Evolutionary conservation across 2,888 invertebrate genomes (phyloP).

Genomic region (Eupithecia insigniata): DNA sequence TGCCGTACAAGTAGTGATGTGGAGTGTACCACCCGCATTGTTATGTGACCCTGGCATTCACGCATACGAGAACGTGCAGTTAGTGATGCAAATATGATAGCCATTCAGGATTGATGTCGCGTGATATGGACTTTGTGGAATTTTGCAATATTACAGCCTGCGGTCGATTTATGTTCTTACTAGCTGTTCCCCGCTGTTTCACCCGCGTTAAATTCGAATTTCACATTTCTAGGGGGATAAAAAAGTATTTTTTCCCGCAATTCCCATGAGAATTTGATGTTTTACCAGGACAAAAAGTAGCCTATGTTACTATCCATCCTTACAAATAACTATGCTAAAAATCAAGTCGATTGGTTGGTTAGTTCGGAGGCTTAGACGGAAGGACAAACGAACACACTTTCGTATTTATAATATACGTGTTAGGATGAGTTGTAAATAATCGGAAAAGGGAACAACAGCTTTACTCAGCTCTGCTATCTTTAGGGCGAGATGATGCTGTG

Average conservation of each 20-base stretch:
- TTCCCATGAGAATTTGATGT: too few relatives aligned
- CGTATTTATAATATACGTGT: too few relatives aligned
- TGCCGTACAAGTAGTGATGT: background rate
- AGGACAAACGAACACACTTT: too few relatives aligned
- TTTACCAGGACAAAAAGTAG: too few relatives aligned
- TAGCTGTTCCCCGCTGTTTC: too few relatives aligned
- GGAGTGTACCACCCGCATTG: constrained; percentile 31
- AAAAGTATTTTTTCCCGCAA: too few relatives aligned
- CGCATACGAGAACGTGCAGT: constrained; percentile 38
- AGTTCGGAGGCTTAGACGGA: too few relatives aligned
- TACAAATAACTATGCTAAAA: too few relatives aligned
- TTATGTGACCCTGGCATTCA: constrained; percentile 39
- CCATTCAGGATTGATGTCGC: constrained; percentile 38
- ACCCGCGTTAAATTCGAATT: too few relatives aligned
- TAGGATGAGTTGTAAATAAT: background rate
- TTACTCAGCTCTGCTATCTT: background rate
- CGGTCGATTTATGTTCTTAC: constrained; percentile 5
- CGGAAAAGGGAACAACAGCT: background rate
- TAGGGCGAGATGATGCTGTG: background rate
- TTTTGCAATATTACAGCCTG: constrained; percentile 9
- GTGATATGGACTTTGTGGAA: constrained; percentile 24
- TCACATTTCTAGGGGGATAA: too few relatives aligned
- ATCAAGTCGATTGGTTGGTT: too few relatives aligned
- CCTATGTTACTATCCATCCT: too few relatives aligned
- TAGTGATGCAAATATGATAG: constrained; percentile 42